A percentile compares a stretch with the other conserved stretches of the same genome.
Evolutionary conservation across 2,888 invertebrate genomes (phyloP).

Genomic region (Lycophotia porphyrea): DNA sequence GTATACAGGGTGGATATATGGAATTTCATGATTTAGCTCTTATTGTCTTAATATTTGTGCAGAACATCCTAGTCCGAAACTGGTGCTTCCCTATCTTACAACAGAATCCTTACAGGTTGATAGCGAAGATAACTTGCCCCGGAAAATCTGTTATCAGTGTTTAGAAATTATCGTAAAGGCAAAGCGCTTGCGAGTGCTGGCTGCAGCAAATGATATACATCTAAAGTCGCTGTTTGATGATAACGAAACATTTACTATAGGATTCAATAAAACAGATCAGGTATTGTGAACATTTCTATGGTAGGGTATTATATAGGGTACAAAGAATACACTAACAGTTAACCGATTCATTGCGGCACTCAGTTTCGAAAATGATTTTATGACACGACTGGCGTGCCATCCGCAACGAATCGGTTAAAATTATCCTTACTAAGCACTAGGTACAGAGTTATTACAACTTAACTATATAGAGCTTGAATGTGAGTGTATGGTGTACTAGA

Average conservation of each 20-base stretch:
- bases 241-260: slow-evolving; percentile 33
- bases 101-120: slow-evolving; percentile 64
- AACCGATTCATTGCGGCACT: too few relatives aligned
- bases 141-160: slow-evolving; percentile 78
- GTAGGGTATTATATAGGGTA: not conserved
- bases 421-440: too few relatives aligned
- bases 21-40: not conserved
- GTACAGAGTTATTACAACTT: not conserved
- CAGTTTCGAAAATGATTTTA: too few relatives aligned
- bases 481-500: not conserved
- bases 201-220: slow-evolving; percentile 73
- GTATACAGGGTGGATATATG: not conserved
- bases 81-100: not conserved
- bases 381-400: too few relatives aligned
- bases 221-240: slow-evolving; percentile 70
- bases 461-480: not conserved
- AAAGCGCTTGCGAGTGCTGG: slow-evolving; percentile 70
- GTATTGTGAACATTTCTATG: slow-evolving; percentile 17
- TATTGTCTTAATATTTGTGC: not conserved
- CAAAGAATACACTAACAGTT: not conserved
- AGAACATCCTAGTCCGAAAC: not conserved
- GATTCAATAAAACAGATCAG: slow-evolving; percentile 10
- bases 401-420: too few relatives aligned
- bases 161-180: slow-evolving; percentile 71
- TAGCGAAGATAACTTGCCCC: slow-evolving; percentile 74